Conservation (phyloP, 2,113 vertebrate genomes). For the Ciconia boyciana region DNA sequence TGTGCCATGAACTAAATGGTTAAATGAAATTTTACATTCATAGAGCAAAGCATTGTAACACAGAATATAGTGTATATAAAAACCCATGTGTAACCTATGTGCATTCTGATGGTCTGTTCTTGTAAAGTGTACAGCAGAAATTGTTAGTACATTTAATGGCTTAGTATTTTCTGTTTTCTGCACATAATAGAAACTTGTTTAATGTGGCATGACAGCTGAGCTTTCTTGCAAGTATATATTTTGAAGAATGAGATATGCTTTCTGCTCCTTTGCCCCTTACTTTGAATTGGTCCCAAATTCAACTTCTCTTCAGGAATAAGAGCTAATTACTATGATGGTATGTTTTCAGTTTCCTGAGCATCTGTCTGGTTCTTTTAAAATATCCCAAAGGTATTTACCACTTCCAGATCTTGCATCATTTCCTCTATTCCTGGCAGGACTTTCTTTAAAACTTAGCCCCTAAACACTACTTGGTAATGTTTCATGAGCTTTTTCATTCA, state of each 20-base stretch:
- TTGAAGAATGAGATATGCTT: slow-evolving; percentile 1
- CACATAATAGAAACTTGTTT: not conserved
- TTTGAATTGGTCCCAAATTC: slow-evolving; percentile 43
- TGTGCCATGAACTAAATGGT: not conserved
- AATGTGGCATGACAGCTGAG: not conserved
- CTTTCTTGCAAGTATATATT: not conserved
- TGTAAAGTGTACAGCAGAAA: not conserved
- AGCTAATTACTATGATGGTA: slow-evolving; percentile 18
- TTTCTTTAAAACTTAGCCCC: slow-evolving; percentile 33
- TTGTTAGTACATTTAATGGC: not conserved
- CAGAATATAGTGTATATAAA: not conserved
- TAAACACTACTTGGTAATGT: slow-evolving; percentile 20
- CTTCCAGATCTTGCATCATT: slow-evolving; percentile 48
- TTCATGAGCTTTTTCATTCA: slow-evolving; percentile 37
- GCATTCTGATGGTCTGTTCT: not conserved
- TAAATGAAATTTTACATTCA: not conserved
- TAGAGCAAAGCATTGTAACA: not conserved
- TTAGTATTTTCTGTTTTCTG: not conserved
- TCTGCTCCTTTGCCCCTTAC: not conserved
- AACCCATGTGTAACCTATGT: not conserved
- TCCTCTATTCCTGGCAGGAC: slow-evolving; percentile 33
- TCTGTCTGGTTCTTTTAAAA: slow-evolving; percentile 42
- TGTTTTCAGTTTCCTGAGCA: slow-evolving; percentile 50
- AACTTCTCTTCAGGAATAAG: slow-evolving; percentile 20
- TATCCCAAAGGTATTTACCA: slow-evolving; percentile 10